A percentile compares a stretch with the other conserved stretches of the same genome.
phyloP scores from a whole-genome alignment of 2,888 invertebrate genomes.

The Asteroscopus sphinx region DNA sequence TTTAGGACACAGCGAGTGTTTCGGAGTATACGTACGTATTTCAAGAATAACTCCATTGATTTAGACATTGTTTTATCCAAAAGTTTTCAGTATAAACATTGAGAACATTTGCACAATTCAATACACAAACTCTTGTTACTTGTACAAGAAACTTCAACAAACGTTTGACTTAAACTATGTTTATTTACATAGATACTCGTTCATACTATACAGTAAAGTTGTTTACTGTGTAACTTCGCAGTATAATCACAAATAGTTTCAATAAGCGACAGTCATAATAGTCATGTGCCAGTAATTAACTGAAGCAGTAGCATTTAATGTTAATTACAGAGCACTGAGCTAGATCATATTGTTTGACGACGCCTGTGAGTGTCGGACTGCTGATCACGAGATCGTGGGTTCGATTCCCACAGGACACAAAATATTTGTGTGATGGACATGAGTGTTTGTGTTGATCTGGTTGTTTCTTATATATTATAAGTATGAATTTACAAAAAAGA shows the following conservation, averaged over 20 bases:
- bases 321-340: conserved; percentile 4
- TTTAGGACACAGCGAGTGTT: neutral
- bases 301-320: neutral
- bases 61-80: conserved; percentile 2
- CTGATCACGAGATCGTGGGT: too few relatives aligned
- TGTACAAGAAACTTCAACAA: neutral
- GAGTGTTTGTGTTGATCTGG: too few relatives aligned
- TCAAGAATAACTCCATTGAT: conserved; percentile 20
- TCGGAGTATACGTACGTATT: conserved; percentile 13
- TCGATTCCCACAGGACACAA: too few relatives aligned
- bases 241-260: neutral
- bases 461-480: too few relatives aligned
- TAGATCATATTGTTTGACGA: too few relatives aligned
- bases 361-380: too few relatives aligned
- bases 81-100: conserved; percentile 21
- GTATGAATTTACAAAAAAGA: too few relatives aligned
- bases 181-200: too few relatives aligned
- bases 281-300: conserved; percentile 1
- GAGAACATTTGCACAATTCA: neutral
- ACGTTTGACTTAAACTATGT: neutral
- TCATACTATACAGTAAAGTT: conserved; percentile 1
- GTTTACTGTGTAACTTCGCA: neutral
- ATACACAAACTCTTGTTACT: conserved; percentile 1
- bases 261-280: neutral
- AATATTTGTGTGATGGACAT: too few relatives aligned